Evolutionary conservation across 2,797 vertebrate species (phyloP).

Genomic region (Chrysocyon brachyurus): DNA sequence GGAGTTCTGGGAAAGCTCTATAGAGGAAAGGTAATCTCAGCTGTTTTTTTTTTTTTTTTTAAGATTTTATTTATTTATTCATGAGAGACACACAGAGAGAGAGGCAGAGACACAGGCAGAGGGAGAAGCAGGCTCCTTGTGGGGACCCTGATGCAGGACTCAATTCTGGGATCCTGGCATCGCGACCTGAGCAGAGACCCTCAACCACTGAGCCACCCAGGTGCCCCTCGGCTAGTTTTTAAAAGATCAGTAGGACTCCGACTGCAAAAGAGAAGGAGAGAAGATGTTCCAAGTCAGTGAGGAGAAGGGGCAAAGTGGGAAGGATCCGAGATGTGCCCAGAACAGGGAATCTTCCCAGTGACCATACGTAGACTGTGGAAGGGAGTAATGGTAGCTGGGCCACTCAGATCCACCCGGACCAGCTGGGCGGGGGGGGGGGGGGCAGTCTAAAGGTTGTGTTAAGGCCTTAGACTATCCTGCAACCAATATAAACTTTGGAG

Average conservation of each 20-base stretch:
- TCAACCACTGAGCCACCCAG: too few relatives aligned
- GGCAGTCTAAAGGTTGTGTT: background rate
- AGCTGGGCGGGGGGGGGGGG: accelerated
- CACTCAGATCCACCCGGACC: background rate
- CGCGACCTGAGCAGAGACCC: too few relatives aligned
- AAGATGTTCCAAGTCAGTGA: background rate
- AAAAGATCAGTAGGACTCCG: background rate
- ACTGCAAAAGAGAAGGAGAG: background rate
- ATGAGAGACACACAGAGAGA: too few relatives aligned
- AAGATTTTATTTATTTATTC: too few relatives aligned
- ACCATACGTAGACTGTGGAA: accelerated
- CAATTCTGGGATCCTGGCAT: too few relatives aligned
- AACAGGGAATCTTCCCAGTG: too few relatives aligned
- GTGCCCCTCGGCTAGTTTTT: background rate
- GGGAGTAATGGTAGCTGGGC: background rate
- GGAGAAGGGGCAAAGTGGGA: background rate
- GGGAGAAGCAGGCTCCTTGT: too few relatives aligned
- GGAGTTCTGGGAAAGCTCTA: background rate
- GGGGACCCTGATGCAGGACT: too few relatives aligned
- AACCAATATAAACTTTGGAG: background rate
- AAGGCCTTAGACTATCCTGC: background rate
- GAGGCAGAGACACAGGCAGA: too few relatives aligned
- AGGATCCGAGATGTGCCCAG: background rate
- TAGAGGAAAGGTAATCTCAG: accelerated
- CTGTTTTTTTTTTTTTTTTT: background rate